phyloP scores from a whole-genome alignment of 23 tunicate genomes.

The Aplidium turbinatum region DNA sequence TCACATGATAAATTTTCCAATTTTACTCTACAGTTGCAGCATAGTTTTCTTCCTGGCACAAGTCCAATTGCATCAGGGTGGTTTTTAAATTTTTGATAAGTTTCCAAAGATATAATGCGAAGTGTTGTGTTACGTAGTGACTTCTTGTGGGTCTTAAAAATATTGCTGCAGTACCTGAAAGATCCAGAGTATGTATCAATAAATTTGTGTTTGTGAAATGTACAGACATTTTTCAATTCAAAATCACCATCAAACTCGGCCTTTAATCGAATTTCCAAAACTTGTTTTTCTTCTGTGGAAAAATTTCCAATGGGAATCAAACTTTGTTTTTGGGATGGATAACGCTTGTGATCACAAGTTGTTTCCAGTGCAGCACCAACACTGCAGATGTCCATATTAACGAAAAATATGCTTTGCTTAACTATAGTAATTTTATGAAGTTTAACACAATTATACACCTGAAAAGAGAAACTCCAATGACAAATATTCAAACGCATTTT shows the following conservation, averaged over 20 bases:
- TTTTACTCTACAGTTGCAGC: slow-evolving; percentile 14
- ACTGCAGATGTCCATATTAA: background rate
- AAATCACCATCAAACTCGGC: background rate
- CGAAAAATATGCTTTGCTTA: too few relatives aligned
- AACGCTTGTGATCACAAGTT: background rate
- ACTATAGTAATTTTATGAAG: too few relatives aligned
- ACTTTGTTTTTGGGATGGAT: slow-evolving; percentile 1
- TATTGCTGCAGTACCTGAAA: background rate
- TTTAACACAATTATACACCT: too few relatives aligned
- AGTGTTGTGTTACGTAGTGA: background rate
- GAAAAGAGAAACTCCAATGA: too few relatives aligned
- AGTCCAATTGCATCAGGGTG: background rate
- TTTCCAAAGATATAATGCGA: background rate
- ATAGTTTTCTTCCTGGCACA: slow-evolving; percentile 7
- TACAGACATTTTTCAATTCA: background rate
- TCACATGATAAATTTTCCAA: background rate
- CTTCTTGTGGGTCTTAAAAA: background rate
- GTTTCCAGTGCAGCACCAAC: slow-evolving; percentile 9
- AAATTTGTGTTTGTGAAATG: background rate
- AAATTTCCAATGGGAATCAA: background rate
- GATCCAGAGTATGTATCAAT: slow-evolving; percentile 1
- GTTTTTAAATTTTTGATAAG: slow-evolving; percentile 1
- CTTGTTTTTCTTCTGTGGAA: background rate
- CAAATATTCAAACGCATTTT: too few relatives aligned
- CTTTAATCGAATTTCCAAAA: slow-evolving; percentile 1